Base-by-base conservation (phyloP, 2,113 vertebrate genomes). In the Polypterus bichir region DNA sequence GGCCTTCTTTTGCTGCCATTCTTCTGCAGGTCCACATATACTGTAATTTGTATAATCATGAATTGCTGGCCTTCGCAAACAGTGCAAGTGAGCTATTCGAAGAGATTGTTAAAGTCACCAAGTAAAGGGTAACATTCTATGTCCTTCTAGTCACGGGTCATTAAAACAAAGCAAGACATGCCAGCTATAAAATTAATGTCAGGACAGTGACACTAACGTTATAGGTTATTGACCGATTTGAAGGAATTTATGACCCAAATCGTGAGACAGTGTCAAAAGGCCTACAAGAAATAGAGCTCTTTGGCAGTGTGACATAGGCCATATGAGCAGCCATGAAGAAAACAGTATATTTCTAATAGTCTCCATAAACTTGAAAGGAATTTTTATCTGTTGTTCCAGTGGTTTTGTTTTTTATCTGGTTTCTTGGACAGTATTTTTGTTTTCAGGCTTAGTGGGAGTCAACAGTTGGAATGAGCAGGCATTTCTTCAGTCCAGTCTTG, bases 171-270 rank as follows among this genome's bases (percentile, higher is more conserved):
- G 66, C 64, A 74, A 73, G 76, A 75, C 66, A 72, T 63, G 72
- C 49, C 57, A 62, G 67, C 71, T 69, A 73, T 79, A 76, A 81
- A 80, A 79, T 71, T 73, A 76, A 79, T 68, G 75, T 71, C 68
- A 74, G 74, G 67, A 78, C 75, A 64, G 64, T 78, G 81, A 76
- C 78, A 78, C 80, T 77, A 80, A 79, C 75, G 72, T 78, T 81
- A 76, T 77, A 79, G 77, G 78, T 80, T 80, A 81, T 77, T 79
- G 77, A 81, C 77, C 64, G 60, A 73, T 79, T 79, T 79, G 63
- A 77, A 73, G 74, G 72, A 71, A 81, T 79, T 77, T 80, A 81
- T 78, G 71, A 75, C 65, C 65, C 73, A 74, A 75, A 67, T 78
- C 67, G 66, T 68, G 73, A 74, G 73, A 76, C 72, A 76, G 70